Percentiles rank a stretch among this genome's conserved stretches.
These are phyloP conservation scores for Bombus balteatus DNA, from an alignment of 1,140 invertebrate species.

Conservation along the genomic window DNA sequence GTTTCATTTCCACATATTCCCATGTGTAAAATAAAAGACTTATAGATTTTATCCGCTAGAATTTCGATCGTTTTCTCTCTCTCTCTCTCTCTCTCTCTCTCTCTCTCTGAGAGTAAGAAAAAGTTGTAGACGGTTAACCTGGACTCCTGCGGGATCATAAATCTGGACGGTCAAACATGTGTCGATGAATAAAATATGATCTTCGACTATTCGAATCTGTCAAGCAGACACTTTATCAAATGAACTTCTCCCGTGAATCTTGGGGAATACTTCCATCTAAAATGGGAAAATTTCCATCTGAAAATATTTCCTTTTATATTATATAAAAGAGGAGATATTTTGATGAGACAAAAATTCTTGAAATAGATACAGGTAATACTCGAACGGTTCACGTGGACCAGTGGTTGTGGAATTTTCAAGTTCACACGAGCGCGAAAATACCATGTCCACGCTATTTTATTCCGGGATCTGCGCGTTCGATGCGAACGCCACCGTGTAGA, in stretches of 20 bases:
- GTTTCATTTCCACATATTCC: neutral
- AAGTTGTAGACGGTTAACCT: slow-evolving; percentile 16
- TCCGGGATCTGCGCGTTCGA: neutral
- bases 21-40: too few species aligned
- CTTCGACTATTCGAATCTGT: slow-evolving; percentile 17
- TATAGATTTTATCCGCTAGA: neutral
- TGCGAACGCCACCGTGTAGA: neutral
- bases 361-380: neutral
- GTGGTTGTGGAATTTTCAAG: neutral
- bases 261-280: slow-evolving; percentile 22
- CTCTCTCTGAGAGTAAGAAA: neutral
- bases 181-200: slow-evolving; percentile 13
- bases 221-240: slow-evolving; percentile 7
- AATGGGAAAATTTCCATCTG: neutral
- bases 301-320: neutral
- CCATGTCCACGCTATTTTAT: slow-evolving; percentile 1
- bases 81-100: too few species aligned
- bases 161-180: neutral
- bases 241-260: neutral
- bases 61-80: too few species aligned
- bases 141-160: neutral
- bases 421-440: neutral
- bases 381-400: neutral
- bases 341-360: neutral
- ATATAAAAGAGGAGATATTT: too few species aligned